These are phyloP conservation scores for Sarcophaga carnaria DNA, from an alignment of 2,888 invertebrate genomes.

Conservation along the genomic window DNA sequence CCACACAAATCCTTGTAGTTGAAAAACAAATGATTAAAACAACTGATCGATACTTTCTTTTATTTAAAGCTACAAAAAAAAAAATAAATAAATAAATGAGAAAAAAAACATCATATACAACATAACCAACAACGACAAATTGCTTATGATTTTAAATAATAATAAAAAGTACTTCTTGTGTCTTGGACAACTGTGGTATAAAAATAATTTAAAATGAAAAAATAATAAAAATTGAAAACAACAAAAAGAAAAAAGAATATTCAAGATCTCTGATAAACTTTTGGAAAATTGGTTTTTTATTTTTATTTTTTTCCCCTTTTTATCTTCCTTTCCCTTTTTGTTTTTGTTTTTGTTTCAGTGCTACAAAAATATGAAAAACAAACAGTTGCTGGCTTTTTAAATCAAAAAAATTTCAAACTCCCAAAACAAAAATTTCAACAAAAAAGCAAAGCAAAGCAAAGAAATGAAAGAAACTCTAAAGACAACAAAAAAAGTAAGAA, in stretches of 20 bases:
- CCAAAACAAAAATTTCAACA: not conserved
- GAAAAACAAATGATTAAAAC: too few relatives aligned
- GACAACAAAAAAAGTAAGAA: not conserved
- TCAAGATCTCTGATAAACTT: conserved; percentile 49
- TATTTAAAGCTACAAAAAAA: too few relatives aligned
- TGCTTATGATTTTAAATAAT: conserved; percentile 10
- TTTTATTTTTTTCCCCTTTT: not conserved
- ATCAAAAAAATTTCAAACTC: not conserved
- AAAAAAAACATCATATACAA: not conserved
- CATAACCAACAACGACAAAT: not conserved
- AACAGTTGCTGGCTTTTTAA: conserved; percentile 29
- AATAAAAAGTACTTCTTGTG: conserved; percentile 6
- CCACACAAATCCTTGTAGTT: too few relatives aligned
- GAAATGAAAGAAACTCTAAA: too few relatives aligned
- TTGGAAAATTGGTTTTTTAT: conserved; percentile 41
- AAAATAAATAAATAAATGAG: too few relatives aligned
- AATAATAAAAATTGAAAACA: not conserved
- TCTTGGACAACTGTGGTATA: conserved; percentile 15
- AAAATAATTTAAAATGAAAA: conserved; percentile 19
- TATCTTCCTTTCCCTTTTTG: not conserved
- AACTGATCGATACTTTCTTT: too few relatives aligned
- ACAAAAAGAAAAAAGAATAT: not conserved
- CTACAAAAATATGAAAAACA: conserved; percentile 33
- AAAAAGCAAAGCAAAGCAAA: not conserved
- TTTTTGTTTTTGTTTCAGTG: conserved; percentile 5